Conservation (phyloP, 2,797 vertebrate genomes). For the Distichodus sexfasciatus region DNA sequence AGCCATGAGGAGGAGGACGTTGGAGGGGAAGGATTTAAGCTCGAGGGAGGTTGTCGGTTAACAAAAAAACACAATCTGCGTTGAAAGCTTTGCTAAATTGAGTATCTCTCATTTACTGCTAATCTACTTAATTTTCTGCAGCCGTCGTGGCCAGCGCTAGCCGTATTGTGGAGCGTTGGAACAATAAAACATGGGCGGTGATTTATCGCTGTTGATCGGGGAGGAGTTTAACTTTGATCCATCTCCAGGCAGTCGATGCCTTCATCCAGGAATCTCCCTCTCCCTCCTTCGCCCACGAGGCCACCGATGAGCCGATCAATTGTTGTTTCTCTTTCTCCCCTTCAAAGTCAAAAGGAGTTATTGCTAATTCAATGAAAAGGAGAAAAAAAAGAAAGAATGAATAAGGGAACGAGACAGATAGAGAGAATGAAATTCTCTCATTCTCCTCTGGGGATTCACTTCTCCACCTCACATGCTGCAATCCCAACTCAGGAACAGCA, state of each 20-base stretch:
- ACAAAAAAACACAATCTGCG: constrained; percentile 30
- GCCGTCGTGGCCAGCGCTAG: not conserved
- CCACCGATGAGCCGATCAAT: constrained; percentile 45
- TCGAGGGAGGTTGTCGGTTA: too few relatives aligned
- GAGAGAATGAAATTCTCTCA: constrained; percentile 48
- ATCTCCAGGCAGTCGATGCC: constrained; percentile 38
- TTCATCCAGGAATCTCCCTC: constrained; percentile 36
- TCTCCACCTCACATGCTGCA: constrained; percentile 41
- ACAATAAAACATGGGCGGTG: constrained; percentile 37
- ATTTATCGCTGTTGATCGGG: constrained; percentile 42
- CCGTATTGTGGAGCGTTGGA: not conserved
- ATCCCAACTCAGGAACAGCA: constrained; percentile 44
- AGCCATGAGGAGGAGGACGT: constrained; percentile 56
- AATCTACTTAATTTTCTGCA: constrained; percentile 40
- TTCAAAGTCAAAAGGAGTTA: constrained; percentile 50
- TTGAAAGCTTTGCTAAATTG: constrained; percentile 27
- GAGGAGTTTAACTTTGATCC: constrained; percentile 46
- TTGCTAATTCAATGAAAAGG: constrained; percentile 45
- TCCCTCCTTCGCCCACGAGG: constrained; percentile 13
- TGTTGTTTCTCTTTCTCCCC: constrained; percentile 37
- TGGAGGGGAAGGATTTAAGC: constrained; percentile 57
- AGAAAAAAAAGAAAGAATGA: too few relatives aligned
- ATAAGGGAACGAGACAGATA: constrained; percentile 51
- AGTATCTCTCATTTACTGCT: constrained; percentile 10
- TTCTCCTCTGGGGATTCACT: constrained; percentile 32